Evolutionary conservation across 2,888 invertebrate genomes (phyloP).

Genomic region (Diarsia mendica): DNA sequence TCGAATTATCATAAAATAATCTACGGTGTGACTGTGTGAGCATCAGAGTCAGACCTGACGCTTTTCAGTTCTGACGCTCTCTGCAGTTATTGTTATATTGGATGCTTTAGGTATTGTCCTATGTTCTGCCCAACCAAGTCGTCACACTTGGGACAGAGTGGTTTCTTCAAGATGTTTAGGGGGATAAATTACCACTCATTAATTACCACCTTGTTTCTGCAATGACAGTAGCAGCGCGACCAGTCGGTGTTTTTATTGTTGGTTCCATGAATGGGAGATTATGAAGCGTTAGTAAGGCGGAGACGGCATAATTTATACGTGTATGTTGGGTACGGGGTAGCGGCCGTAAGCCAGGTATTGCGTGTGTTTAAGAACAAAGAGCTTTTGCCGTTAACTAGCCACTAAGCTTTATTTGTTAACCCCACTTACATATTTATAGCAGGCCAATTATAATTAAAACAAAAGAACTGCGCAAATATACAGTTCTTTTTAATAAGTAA

Average conservation of each 20-base stretch:
- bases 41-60: not conserved
- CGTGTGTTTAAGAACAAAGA: conserved; percentile 81
- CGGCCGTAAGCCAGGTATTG: conserved; percentile 71
- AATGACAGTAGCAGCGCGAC: not conserved
- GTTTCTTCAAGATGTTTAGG: not conserved
- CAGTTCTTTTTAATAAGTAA: conserved; percentile 11
- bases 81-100: not conserved
- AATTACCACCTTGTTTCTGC: not conserved
- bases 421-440: conserved; percentile 63
- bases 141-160: not conserved
- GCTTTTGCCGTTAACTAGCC: conserved; percentile 62
- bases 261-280: conserved; percentile 46
- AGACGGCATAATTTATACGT: conserved; percentile 76
- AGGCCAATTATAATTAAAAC: conserved; percentile 52
- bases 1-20: not conserved
- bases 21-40: not conserved
- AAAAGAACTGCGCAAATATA: conserved; percentile 37
- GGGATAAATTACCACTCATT: not conserved
- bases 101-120: not conserved
- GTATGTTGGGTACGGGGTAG: conserved; percentile 57
- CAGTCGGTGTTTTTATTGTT: not conserved
- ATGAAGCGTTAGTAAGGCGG: conserved; percentile 61
- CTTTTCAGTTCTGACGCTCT: no score
- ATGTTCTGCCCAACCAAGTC: not conserved
- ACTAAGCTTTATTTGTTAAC: conserved; percentile 63